Evolutionary conservation across 2,113 vertebrate genomes (phyloP).

Genomic region (Dicaeum eximium): DNA sequence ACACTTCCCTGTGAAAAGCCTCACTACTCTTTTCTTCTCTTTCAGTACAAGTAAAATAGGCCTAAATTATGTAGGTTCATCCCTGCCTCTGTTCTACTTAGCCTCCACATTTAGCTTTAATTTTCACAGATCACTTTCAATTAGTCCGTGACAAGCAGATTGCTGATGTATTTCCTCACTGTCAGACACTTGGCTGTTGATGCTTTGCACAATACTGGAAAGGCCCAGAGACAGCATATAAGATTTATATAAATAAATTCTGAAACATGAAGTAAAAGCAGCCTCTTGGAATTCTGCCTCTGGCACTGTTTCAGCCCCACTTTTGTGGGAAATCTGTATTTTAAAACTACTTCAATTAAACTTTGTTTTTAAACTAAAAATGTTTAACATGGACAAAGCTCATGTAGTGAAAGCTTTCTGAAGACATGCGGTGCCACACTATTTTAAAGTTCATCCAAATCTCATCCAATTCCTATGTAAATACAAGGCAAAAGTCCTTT

Average conservation of each 20-base stretch:
- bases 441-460: slow-evolving; percentile 1
- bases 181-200: not conserved
- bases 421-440: not conserved
- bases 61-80: not conserved
- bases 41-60: not conserved
- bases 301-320: not conserved
- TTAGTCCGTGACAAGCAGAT: not conserved
- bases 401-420: not conserved
- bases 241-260: not conserved
- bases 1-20: not conserved
- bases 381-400: not conserved
- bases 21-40: not conserved
- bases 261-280: slow-evolving; percentile 7
- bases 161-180: not conserved
- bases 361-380: not conserved
- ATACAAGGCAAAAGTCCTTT: not conserved
- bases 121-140: not conserved
- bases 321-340: not conserved
- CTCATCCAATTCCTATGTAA: not conserved
- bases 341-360: slow-evolving; percentile 17
- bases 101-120: not conserved
- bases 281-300: not conserved
- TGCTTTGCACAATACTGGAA: not conserved
- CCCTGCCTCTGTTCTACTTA: not conserved
- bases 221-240: not conserved